phyloP scores from a whole-genome alignment of 1,140 invertebrate genomes.

The Aphaenogaster ashmeadi region DNA sequence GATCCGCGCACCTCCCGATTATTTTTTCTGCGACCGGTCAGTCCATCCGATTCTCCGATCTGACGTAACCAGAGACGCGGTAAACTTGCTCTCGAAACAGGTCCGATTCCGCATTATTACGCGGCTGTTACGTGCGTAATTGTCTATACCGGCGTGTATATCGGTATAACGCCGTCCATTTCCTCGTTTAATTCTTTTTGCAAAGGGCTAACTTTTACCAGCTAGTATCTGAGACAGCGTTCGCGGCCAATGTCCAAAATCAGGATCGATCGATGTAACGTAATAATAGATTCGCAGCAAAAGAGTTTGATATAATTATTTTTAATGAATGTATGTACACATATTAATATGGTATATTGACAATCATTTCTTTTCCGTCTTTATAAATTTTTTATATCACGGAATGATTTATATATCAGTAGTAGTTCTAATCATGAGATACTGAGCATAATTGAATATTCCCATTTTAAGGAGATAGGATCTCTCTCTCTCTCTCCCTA shows the following conservation, averaged over 20 bases:
- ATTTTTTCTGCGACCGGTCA: constrained; percentile 57
- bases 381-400: background rate
- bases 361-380: background rate
- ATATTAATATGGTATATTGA: background rate
- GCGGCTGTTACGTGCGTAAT: constrained; percentile 26
- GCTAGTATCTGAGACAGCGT: too few relatives aligned
- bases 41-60: constrained; percentile 74
- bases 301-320: background rate
- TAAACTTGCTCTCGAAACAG: constrained; percentile 41
- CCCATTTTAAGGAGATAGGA: background rate
- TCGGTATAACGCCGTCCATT: constrained; percentile 4
- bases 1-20: constrained; percentile 60
- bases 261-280: constrained; percentile 19
- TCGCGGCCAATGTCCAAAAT: background rate
- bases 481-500: too few relatives aligned
- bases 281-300: background rate
- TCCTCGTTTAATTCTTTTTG: constrained; percentile 19
- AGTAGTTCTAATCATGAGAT: background rate
- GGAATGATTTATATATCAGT: background rate
- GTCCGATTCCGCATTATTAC: constrained; percentile 59
- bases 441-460: background rate
- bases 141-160: constrained; percentile 13
- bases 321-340: background rate
- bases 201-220: constrained; percentile 48
- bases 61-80: constrained; percentile 70